Conservation (phyloP, 2,797 vertebrate genomes). For the Acanthurus leucopareius region DNA sequence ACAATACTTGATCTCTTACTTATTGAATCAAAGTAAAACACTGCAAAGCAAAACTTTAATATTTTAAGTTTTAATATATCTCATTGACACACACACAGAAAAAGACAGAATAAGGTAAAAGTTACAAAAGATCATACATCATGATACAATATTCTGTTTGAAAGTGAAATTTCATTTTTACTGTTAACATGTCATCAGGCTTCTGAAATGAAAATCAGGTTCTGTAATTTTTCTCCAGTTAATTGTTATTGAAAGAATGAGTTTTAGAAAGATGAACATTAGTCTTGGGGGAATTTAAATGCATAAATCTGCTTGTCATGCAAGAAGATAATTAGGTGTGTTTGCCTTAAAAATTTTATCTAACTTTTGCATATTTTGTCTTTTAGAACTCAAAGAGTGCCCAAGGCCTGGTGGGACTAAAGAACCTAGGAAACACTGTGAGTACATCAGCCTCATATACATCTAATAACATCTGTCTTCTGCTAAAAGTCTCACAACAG, state of each 20-base stretch:
- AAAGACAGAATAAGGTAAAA: neutral
- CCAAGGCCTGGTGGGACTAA: conserved; percentile 94
- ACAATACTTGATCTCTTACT: neutral
- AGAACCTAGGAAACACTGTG: conserved; percentile 98
- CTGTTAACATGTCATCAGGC: too few species aligned
- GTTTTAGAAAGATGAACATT: neutral
- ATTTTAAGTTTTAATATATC: too few species aligned
- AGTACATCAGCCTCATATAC: conserved; percentile 73
- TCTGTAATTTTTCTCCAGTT: neutral
- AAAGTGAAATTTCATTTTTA: neutral
- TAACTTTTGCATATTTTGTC: conserved; percentile 57
- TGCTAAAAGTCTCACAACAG: neutral
- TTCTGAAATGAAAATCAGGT: neutral
- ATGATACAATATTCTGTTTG: neutral
- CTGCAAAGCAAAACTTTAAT: neutral
- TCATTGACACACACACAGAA: neutral
- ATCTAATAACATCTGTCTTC: neutral
- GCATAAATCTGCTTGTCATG: neutral
- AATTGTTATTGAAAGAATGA: neutral
- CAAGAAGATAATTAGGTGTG: neutral
- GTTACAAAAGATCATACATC: neutral
- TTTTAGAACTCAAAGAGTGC: conserved; percentile 93
- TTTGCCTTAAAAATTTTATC: neutral
- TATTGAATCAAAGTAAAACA: neutral
- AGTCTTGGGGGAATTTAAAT: neutral